Evolutionary conservation across 2,888 invertebrate genomes (phyloP), one percentile per base, ranked within the genome.

Genomic region (Drosophila yooni): DNA sequence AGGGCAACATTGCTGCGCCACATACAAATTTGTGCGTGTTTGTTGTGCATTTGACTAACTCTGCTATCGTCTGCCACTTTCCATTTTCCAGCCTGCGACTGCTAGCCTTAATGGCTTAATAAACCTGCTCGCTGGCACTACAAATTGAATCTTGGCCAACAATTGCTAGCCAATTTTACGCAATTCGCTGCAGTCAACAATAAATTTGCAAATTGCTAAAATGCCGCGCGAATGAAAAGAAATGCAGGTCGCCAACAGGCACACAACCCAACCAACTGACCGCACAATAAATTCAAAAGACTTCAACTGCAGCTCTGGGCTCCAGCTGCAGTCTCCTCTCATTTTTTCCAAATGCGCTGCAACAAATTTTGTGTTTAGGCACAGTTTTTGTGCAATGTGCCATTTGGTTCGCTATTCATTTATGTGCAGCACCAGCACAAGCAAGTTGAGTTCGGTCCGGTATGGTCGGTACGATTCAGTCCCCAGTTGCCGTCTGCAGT

Each of bases 131-230:
- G 36, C 34, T 33, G 38, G 33, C 53, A 46, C 29, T n/a, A 68
- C 77, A 82, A 88, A 87, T 87, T 89, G 88, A 89, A 89, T 85
- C 89, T 87, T 78, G 79, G 75, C 85, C 78, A 82, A 82, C 89
- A 87, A 89, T 79, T 76, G 84, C 73, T 71, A 70, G 77, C 85
- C 85, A 89, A 88, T 88, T 88, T 89, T 85, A 89, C 88, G 90
- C 89, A 88, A 88, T 88, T 89, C 89, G 86, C 61, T 82, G 88
- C 88, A 85, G 88, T 86, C 88, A 89, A 85, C 87, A 82, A 83
- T 84, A 89, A 89, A 87, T 89, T 87, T 81, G 81, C 72, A 88
- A 81, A 81, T 83, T 83, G 74, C 81, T 56, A 71, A 79, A 77
- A 75, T 70, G 62, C 60, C 65, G 62, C 75, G 73, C 62, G 63